These are phyloP conservation scores for Pseudocheirus occidentalis DNA, from an alignment of 2,797 vertebrate species.

Conservation along the genomic window DNA sequence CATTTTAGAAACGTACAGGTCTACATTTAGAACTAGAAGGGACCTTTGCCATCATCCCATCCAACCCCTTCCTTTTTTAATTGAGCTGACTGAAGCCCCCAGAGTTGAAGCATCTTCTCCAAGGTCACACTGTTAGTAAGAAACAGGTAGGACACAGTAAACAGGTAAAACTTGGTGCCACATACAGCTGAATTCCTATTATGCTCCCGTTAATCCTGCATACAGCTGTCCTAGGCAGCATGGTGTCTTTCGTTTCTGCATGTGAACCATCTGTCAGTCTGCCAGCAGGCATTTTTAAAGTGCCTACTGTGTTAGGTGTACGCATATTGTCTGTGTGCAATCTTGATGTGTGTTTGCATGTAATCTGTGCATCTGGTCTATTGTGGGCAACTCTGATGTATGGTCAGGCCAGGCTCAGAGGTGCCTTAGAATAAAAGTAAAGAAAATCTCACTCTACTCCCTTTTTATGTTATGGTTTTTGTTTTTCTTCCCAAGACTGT, in stretches of 20 bases:
- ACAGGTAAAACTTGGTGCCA: too few species aligned
- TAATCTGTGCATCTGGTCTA: neutral
- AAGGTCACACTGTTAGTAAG: neutral
- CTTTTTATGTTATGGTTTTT: neutral
- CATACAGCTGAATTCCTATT: neutral
- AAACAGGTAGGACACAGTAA: too few species aligned
- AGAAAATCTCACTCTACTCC: neutral
- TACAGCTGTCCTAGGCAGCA: neutral
- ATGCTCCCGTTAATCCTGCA: neutral
- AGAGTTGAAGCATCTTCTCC: neutral
- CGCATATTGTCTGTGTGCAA: neutral
- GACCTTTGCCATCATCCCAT: neutral
- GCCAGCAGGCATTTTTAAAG: neutral
- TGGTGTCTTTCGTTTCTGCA: neutral
- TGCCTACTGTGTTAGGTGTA: neutral
- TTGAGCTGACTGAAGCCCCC: neutral
- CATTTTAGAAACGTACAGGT: neutral
- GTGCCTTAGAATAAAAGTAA: neutral
- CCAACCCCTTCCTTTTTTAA: neutral
- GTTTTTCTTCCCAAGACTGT: too few species aligned
- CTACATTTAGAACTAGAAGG: neutral
- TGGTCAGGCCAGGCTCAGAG: neutral
- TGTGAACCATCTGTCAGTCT: neutral
- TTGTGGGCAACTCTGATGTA: neutral
- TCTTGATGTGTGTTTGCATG: neutral